Evolutionary conservation across 2,113 vertebrate genomes (phyloP).

Genomic region (Nipponia nippon): DNA sequence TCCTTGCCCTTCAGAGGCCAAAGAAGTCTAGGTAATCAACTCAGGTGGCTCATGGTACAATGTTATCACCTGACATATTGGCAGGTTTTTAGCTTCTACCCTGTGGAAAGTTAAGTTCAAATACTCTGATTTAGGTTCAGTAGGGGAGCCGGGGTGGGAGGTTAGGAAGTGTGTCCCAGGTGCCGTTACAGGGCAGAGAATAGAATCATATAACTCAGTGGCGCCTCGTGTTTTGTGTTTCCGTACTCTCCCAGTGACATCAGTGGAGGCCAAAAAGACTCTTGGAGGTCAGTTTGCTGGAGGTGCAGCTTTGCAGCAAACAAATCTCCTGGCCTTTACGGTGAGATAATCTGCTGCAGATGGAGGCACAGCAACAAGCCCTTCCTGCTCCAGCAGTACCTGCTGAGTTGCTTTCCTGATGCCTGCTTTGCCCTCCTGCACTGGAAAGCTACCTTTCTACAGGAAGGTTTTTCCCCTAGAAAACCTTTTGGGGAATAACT

Average conservation of each 20-base stretch:
- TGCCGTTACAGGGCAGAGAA: not conserved
- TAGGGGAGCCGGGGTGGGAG: rapidly evolving
- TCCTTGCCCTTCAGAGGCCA: not conserved
- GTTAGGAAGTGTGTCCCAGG: not conserved
- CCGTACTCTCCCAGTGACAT: not conserved
- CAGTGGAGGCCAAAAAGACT: not conserved
- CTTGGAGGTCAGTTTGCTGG: not conserved
- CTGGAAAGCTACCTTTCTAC: not conserved
- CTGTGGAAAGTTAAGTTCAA: not conserved
- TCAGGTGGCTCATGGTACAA: not conserved
- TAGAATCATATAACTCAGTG: not conserved
- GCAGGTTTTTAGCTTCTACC: not conserved
- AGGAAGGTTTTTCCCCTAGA: not conserved
- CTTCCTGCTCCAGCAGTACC: not conserved
- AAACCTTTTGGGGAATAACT: not conserved
- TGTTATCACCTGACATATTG: not conserved
- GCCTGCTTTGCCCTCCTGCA: not conserved
- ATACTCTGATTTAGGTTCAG: not conserved
- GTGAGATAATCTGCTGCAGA: not conserved
- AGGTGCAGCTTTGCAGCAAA: not conserved
- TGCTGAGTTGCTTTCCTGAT: not conserved
- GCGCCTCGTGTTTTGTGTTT: not conserved
- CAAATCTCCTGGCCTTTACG: not conserved
- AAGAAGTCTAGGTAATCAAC: not conserved
- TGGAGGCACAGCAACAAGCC: not conserved